Evolutionary conservation across 2,113 vertebrate genomes (phyloP).

Genomic region (Bufo gargarizans): DNA sequence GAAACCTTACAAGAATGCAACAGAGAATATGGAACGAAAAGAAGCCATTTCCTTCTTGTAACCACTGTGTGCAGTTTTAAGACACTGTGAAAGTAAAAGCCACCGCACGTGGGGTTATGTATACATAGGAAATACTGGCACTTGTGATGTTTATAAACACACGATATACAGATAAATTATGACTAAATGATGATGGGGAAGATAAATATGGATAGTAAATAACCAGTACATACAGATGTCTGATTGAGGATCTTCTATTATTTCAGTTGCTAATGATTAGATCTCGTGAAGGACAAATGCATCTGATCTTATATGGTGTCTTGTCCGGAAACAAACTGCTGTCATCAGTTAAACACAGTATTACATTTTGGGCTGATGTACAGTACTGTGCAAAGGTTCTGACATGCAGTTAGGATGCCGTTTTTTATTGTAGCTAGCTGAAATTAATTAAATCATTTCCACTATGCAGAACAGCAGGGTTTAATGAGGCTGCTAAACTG

Average conservation of each 20-base stretch:
- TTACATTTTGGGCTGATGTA: neutral
- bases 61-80: neutral
- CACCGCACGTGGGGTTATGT: constrained; percentile 30
- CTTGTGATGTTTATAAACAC: constrained; percentile 34
- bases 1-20: neutral
- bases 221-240: neutral
- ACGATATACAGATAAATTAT: neutral
- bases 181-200: neutral
- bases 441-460: too few relatives aligned
- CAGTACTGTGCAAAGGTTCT: too few relatives aligned
- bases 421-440: too few relatives aligned
- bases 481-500: too few relatives aligned
- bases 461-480: too few relatives aligned
- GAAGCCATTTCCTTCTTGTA: neutral
- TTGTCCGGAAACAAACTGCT: neutral
- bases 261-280: neutral
- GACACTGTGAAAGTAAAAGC: constrained; percentile 3
- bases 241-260: neutral
- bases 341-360: too few relatives aligned
- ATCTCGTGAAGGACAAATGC: neutral
- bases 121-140: constrained; percentile 44
- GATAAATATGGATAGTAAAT: neutral
- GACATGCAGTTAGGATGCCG: too few relatives aligned
- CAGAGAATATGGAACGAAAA: neutral
- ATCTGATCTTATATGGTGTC: neutral